Conservation (phyloP, 2,888 invertebrate genomes). For the Chelonus formosanus region DNA sequence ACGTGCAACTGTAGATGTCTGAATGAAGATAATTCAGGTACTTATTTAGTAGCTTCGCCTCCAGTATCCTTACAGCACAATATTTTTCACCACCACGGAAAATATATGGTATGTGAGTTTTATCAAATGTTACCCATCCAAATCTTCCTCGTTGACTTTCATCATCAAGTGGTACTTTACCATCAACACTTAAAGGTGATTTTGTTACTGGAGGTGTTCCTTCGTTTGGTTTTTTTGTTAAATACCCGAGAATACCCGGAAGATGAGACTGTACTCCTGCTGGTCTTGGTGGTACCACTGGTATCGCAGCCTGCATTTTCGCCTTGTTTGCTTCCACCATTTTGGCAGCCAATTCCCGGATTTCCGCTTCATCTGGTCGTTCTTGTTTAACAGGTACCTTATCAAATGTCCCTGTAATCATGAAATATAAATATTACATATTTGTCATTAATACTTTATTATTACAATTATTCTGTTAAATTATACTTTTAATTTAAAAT, state of each 20-base stretch:
- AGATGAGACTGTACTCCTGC: constrained; percentile 54
- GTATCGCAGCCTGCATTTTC: constrained; percentile 67
- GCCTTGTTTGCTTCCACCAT: constrained; percentile 85
- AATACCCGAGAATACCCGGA: constrained; percentile 59
- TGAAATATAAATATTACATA: background rate
- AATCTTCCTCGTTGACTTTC: constrained; percentile 84
- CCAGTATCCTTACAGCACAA: constrained; percentile 94
- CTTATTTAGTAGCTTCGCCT: constrained; percentile 87
- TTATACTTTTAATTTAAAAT: too few relatives aligned
- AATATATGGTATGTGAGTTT: constrained; percentile 88
- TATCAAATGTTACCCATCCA: constrained; percentile 90
- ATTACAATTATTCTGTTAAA: too few relatives aligned
- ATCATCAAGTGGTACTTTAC: constrained; percentile 72
- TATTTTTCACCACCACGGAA: constrained; percentile 84
- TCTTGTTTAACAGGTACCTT: constrained; percentile 75
- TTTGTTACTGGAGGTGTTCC: constrained; percentile 42
- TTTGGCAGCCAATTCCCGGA: constrained; percentile 85
- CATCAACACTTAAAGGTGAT: constrained; percentile 60
- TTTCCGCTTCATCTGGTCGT: constrained; percentile 86
- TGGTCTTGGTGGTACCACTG: constrained; percentile 46
- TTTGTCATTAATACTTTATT: too few relatives aligned
- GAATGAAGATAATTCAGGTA: constrained; percentile 88
- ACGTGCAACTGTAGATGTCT: constrained; percentile 90
- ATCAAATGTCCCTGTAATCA: constrained; percentile 50
- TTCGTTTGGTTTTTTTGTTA: constrained; percentile 59